Evolutionary conservation across 2,113 vertebrate genomes (phyloP).

Genomic region (Pelmatolapia mariae): DNA sequence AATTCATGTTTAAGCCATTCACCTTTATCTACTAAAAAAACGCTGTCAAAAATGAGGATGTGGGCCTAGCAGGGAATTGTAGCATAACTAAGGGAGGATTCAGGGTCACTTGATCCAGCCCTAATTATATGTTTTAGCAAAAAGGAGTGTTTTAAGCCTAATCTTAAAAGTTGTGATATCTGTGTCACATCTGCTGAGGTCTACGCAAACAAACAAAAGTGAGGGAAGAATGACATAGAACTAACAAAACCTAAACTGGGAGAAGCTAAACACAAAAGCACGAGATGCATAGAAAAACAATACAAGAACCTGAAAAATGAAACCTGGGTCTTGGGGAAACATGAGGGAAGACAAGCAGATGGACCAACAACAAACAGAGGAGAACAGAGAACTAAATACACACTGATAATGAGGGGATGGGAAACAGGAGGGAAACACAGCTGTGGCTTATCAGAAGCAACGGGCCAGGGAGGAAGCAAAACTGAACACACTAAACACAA

Average conservation of each 20-base stretch:
- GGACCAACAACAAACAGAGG: background rate
- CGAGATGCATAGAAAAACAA: background rate
- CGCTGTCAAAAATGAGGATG: background rate
- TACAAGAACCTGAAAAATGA: background rate
- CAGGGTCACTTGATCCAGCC: background rate
- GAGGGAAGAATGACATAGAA: background rate
- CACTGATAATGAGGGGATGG: background rate
- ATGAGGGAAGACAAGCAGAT: background rate
- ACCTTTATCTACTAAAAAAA: background rate
- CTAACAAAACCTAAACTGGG: background rate
- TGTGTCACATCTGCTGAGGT: background rate
- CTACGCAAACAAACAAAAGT: background rate
- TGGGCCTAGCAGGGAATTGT: background rate
- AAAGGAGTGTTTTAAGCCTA: background rate
- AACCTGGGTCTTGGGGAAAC: background rate
- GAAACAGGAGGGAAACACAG: background rate
- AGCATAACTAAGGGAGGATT: background rate
- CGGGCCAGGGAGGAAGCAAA: background rate
- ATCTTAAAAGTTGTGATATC: background rate
- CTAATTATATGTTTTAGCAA: background rate
- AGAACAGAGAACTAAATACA: background rate
- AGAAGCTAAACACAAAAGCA: background rate
- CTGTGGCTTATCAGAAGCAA: background rate
- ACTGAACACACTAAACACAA: background rate
- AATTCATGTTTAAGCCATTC: background rate